Percentiles rank a stretch among this genome's conserved stretches.
phyloP scores from a whole-genome alignment of 2,797 vertebrate species.

The Rhinophrynus dorsalis region DNA sequence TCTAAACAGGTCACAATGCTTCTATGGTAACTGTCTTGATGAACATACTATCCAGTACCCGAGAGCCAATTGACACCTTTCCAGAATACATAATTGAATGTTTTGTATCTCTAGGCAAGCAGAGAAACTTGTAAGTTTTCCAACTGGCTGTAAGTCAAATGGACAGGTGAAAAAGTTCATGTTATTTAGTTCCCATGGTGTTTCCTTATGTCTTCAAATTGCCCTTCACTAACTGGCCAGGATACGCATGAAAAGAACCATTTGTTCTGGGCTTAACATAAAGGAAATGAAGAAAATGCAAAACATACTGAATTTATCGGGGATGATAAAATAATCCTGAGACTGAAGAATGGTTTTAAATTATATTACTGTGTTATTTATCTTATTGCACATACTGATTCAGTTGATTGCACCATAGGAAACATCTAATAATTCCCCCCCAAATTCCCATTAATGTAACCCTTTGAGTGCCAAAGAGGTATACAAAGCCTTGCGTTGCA shows the following conservation, averaged over 20 bases:
- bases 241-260: not conserved
- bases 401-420: too few relatives aligned
- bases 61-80: constrained; percentile 11
- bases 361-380: too few relatives aligned
- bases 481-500: too few relatives aligned
- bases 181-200: constrained; percentile 23
- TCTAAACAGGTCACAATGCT: constrained; percentile 12
- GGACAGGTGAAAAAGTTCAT: constrained; percentile 34
- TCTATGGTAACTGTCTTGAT: not conserved
- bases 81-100: constrained; percentile 33
- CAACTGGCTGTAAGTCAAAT: constrained; percentile 29
- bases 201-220: constrained; percentile 18
- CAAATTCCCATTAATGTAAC: too few relatives aligned
- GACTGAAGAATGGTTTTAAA: too few relatives aligned
- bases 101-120: constrained; percentile 26
- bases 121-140: constrained; percentile 16
- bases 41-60: not conserved
- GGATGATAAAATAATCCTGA: too few relatives aligned
- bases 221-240: not conserved
- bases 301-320: not conserved
- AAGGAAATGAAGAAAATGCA: not conserved
- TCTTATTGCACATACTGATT: too few relatives aligned
- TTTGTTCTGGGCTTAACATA: not conserved
- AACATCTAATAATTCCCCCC: too few relatives aligned
- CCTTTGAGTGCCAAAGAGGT: too few relatives aligned